Evolutionary conservation across 1,140 invertebrate genomes (phyloP).

Genomic region (Platorchestia sp.): DNA sequence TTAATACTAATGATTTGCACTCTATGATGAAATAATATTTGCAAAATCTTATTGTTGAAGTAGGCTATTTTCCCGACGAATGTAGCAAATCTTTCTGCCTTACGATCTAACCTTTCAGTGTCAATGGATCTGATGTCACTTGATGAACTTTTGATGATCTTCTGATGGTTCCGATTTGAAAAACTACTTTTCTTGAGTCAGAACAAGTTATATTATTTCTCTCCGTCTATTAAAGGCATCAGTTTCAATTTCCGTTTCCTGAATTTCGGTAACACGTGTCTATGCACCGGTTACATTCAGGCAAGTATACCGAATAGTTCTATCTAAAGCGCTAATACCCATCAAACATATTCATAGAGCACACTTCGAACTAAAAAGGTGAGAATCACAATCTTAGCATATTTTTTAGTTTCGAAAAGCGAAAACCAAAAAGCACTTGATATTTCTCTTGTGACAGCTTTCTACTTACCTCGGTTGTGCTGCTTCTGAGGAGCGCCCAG

Average conservation of each 20-base stretch:
- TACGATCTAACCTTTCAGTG: too few species aligned
- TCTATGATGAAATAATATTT: too few species aligned
- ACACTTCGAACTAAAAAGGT: not conserved
- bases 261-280: not conserved
- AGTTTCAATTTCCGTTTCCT: not conserved
- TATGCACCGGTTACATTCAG: not conserved
- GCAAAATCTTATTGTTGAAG: too few species aligned
- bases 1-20: too few species aligned
- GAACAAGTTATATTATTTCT: not conserved
- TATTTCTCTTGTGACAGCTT: not conserved
- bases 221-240: not conserved
- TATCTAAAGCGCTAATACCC: too few species aligned
- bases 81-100: too few species aligned
- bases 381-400: not conserved
- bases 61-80: too few species aligned
- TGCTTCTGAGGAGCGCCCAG: conserved; percentile 15
- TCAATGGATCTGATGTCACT: too few species aligned
- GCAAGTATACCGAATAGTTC: too few species aligned
- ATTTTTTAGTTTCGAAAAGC: not conserved
- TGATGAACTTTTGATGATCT: too few species aligned
- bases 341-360: too few species aligned
- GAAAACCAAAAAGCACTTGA: not conserved
- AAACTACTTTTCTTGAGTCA: not conserved
- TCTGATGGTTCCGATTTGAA: too few species aligned
- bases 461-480: not conserved